Conservation (phyloP, 2,888 invertebrate genomes). For the Microctonus aethiopoides region DNA sequence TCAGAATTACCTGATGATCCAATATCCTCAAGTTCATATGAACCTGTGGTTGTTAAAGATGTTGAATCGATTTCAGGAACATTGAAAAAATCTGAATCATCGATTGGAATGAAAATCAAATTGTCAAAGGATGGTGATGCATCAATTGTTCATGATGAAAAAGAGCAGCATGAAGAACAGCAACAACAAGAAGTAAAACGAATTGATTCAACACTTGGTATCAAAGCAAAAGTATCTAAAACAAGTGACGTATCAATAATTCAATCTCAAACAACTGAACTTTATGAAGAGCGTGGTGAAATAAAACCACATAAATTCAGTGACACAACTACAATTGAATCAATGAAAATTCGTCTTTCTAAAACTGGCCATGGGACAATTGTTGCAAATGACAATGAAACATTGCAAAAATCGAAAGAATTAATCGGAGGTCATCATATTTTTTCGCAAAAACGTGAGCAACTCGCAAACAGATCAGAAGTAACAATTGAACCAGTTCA, state of each 20-base stretch:
- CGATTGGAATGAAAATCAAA: conserved; percentile 61
- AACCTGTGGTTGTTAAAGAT: conserved; percentile 35
- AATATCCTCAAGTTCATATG: neutral
- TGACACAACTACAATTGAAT: conserved; percentile 47
- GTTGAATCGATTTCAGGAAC: conserved; percentile 6
- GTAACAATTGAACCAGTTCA: conserved; percentile 58
- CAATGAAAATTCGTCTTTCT: conserved; percentile 61
- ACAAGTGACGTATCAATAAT: conserved; percentile 59
- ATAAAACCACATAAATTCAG: conserved; percentile 34
- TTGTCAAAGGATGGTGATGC: conserved; percentile 60
- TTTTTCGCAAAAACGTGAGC: conserved; percentile 39
- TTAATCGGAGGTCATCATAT: conserved; percentile 25
- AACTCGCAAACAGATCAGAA: conserved; percentile 49
- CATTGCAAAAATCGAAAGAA: conserved; percentile 36
- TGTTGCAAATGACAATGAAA: conserved; percentile 52
- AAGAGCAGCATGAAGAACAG: conserved; percentile 41
- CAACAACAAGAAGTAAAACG: conserved; percentile 45
- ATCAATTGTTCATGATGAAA: conserved; percentile 55
- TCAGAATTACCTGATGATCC: conserved; percentile 52
- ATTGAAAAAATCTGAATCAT: conserved; percentile 32
- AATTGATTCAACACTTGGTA: conserved; percentile 60
- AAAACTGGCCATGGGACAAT: conserved; percentile 63
- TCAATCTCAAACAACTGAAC: conserved; percentile 28
- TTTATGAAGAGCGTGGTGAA: conserved; percentile 22
- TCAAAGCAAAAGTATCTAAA: conserved; percentile 64